Percentiles rank a stretch among this genome's conserved stretches.
Evolutionary conservation across 2,113 vertebrate genomes (phyloP).

Genomic region (Holacanthus passer): DNA sequence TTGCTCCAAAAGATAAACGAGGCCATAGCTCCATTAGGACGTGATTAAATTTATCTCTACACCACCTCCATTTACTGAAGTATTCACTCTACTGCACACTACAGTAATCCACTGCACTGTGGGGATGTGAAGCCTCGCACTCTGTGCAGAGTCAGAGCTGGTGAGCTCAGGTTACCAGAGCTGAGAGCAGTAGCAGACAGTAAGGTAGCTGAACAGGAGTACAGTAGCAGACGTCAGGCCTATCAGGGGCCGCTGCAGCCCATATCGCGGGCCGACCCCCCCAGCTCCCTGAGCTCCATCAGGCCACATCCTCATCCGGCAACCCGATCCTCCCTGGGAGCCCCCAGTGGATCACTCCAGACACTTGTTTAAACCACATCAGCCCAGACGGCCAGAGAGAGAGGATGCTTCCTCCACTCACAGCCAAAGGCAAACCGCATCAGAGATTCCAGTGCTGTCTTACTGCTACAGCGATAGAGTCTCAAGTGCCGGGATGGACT

Average conservation of each 20-base stretch:
- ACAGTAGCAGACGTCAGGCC: conserved; percentile 63
- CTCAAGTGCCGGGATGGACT: conserved; percentile 41
- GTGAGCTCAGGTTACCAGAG: conserved; percentile 65
- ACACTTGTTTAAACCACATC: conserved; percentile 83
- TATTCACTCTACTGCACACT: conserved; percentile 35
- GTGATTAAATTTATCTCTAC: conserved; percentile 60
- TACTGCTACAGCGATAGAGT: conserved; percentile 33
- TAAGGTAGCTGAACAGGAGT: conserved; percentile 47
- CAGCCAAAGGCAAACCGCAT: conserved; percentile 67
- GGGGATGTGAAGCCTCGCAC: conserved; percentile 31
- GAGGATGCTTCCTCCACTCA: conserved; percentile 75
- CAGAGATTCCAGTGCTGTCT: conserved; percentile 54
- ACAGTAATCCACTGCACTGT: conserved; percentile 41
- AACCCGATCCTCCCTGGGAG: conserved; percentile 76
- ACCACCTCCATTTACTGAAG: conserved; percentile 46
- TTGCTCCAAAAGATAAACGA: conserved; percentile 27
- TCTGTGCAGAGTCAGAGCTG: conserved; percentile 40
- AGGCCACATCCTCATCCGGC: conserved; percentile 82
- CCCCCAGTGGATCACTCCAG: conserved; percentile 70
- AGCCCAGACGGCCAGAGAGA: conserved; percentile 64
- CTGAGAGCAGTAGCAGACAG: conserved; percentile 57
- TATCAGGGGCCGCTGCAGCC: conserved; percentile 26
- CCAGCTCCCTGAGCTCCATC: conserved; percentile 66
- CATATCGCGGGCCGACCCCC: conserved; percentile 30
- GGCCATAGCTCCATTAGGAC: conserved; percentile 26